Conservation (phyloP, 2,113 vertebrate species). For the Istiophorus platypterus region DNA sequence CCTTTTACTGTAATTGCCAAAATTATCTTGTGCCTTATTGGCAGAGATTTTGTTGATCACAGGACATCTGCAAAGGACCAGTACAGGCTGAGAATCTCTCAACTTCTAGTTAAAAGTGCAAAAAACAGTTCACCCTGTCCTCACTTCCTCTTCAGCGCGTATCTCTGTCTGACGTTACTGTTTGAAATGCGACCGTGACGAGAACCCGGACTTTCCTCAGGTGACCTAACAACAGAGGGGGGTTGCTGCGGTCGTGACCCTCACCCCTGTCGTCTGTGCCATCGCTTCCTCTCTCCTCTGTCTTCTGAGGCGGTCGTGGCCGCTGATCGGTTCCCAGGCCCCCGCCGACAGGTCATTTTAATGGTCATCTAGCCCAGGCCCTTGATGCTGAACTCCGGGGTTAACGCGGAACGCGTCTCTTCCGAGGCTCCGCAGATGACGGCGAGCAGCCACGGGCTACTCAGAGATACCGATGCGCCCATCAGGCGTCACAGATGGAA, state of each 20-base stretch:
- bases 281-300: conserved; percentile 33
- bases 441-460: conserved; percentile 13
- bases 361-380: conserved; percentile 60
- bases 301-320: conserved; percentile 12
- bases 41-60: conserved; percentile 2
- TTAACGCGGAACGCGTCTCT: conserved; percentile 74
- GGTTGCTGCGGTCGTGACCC: conserved; percentile 33
- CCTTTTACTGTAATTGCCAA: neutral
- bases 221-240: conserved; percentile 30
- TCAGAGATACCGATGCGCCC: conserved; percentile 6
- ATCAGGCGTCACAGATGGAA: conserved; percentile 1
- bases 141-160: conserved; percentile 46
- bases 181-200: conserved; percentile 45
- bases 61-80: neutral
- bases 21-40: neutral
- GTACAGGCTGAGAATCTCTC: conserved; percentile 22
- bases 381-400: conserved; percentile 68
- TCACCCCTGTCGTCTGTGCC: conserved; percentile 21
- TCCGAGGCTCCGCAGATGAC: conserved; percentile 35
- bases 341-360: conserved; percentile 68
- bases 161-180: conserved; percentile 17
- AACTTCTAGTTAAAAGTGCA: neutral
- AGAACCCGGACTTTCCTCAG: conserved; percentile 24
- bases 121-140: conserved; percentile 25
- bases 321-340: conserved; percentile 71